phyloP scores from a whole-genome alignment of 2,113 vertebrate genomes.

The Taurulus bubalis region DNA sequence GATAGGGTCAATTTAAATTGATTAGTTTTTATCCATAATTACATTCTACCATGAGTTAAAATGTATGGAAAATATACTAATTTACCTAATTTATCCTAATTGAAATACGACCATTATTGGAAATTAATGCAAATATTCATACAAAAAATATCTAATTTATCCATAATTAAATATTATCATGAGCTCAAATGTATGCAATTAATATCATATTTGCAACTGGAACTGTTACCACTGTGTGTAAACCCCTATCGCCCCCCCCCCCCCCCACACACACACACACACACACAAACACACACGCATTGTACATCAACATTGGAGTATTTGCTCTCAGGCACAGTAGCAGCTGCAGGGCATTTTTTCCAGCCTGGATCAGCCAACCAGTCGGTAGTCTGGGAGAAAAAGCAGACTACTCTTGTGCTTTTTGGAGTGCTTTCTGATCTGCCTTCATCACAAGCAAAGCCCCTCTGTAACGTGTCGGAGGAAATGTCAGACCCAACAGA shows the following conservation, averaged over 20 bases:
- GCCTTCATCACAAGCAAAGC: conserved; percentile 76
- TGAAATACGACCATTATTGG: neutral
- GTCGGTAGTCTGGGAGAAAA: conserved; percentile 52
- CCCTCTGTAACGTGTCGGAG: conserved; percentile 51
- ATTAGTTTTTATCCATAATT: no score
- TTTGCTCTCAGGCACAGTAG: conserved; percentile 65
- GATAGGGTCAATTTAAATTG: no score
- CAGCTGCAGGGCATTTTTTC: conserved; percentile 73
- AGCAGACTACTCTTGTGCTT: conserved; percentile 73
- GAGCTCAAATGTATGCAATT: neutral
- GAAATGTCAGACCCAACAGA: conserved; percentile 73
- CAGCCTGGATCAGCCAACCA: conserved; percentile 58
- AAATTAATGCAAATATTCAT: neutral
- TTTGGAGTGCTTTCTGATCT: conserved; percentile 82
- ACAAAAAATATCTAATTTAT: neutral
- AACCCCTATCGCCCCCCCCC: conserved; percentile 20
- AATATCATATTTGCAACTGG: neutral
- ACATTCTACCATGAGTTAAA: no score
- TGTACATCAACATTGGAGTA: conserved; percentile 42
- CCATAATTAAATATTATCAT: neutral
- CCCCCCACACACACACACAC: neutral
- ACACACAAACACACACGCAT: conserved; percentile 20
- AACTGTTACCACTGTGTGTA: neutral
- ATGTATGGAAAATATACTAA: no score
- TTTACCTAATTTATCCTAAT: neutral